These are phyloP conservation scores for Arizona elegans DNA, from an alignment of 2,113 vertebrate species.

Conservation along the genomic window DNA sequence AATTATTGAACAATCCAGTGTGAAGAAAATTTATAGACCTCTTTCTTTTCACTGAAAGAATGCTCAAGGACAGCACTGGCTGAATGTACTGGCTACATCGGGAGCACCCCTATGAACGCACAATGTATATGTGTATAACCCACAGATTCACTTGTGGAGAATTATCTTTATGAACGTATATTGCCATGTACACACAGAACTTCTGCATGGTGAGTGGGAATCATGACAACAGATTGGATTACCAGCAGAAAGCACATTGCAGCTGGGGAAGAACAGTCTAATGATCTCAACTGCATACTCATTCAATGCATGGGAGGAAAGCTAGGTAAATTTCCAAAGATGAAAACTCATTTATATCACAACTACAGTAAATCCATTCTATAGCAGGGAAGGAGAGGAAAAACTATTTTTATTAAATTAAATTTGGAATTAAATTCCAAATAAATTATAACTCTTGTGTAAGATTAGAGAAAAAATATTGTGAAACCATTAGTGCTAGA, in stretches of 20 bases:
- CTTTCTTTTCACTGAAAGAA: no score
- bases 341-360: background rate
- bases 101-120: no score
- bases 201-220: background rate
- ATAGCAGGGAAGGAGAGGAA: background rate
- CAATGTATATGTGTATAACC: no score
- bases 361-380: background rate
- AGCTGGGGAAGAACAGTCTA: background rate
- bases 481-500: background rate
- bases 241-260: background rate
- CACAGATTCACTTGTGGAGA: background rate
- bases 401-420: background rate
- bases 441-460: no score
- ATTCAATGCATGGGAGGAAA: background rate
- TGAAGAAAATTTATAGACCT: no score
- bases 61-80: no score
- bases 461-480: background rate
- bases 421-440: background rate
- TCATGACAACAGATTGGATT: background rate
- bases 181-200: background rate
- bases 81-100: no score
- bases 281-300: background rate
- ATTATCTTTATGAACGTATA: background rate
- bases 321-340: background rate
- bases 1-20: background rate